Conservation (phyloP, 2,888 invertebrate species). For the Microplitis manilae region DNA sequence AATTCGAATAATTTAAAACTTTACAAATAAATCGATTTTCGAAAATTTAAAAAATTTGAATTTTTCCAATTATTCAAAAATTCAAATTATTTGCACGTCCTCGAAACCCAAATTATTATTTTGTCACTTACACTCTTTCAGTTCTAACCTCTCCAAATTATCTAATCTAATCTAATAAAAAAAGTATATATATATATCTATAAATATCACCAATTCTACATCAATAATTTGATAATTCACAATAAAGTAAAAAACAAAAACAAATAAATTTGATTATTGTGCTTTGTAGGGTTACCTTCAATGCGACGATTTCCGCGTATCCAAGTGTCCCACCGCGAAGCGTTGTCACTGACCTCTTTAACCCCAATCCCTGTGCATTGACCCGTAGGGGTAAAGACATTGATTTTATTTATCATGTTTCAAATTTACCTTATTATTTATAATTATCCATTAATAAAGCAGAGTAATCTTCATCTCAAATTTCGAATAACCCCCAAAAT, state of each 20-base stretch:
- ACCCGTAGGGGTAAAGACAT: constrained; percentile 70
- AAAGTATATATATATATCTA: background rate
- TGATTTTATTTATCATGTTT: constrained; percentile 38
- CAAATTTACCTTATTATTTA: constrained; percentile 21
- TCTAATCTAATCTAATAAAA: background rate
- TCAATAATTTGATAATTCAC: constrained; percentile 50
- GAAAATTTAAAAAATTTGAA: too few relatives aligned
- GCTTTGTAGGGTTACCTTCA: constrained; percentile 82
- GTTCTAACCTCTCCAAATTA: too few relatives aligned
- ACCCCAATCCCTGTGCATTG: constrained; percentile 78
- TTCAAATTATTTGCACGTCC: too few relatives aligned
- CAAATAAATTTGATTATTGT: constrained; percentile 41
- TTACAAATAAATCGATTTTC: too few relatives aligned
- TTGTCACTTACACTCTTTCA: too few relatives aligned
- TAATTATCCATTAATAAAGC: background rate
- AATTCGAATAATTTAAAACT: too few relatives aligned
- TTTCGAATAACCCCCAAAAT: too few relatives aligned
- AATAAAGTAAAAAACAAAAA: constrained; percentile 51
- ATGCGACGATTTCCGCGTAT: constrained; percentile 96
- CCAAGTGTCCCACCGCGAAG: constrained; percentile 89
- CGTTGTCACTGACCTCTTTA: constrained; percentile 94
- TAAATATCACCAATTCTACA: constrained; percentile 29
- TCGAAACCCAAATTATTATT: too few relatives aligned
- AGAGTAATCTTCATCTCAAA: background rate
- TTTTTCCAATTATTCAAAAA: too few relatives aligned